A percentile compares a stretch with the other conserved stretches of the same genome.
Evolutionary conservation across 2,888 invertebrate species (phyloP).

Genomic region (Tiliacea aurago): DNA sequence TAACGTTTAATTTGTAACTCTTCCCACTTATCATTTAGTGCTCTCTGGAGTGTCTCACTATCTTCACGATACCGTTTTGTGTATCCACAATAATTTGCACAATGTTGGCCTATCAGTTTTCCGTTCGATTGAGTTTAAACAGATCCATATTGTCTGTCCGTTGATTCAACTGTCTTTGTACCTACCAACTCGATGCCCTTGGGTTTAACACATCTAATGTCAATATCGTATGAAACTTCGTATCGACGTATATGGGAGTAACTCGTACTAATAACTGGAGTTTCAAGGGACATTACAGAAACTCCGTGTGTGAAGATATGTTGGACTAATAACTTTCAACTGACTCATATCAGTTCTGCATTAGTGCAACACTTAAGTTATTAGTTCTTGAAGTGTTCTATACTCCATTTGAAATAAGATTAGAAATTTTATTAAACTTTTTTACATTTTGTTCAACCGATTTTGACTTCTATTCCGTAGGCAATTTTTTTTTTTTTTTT

Average conservation of each 20-base stretch:
- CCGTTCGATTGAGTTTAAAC: slow-evolving; percentile 65
- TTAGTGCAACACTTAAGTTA: slow-evolving; percentile 31
- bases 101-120: slow-evolving; percentile 66
- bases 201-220: slow-evolving; percentile 29
- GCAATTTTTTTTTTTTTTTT: no score
- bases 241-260: slow-evolving; percentile 5
- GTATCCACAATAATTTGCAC: slow-evolving; percentile 37
- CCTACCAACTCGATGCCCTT: slow-evolving; percentile 14
- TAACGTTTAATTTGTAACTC: slow-evolving; percentile 4
- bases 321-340: slow-evolving; percentile 44
- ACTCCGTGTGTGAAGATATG: slow-evolving; percentile 32
- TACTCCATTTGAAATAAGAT: no score
- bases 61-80: slow-evolving; percentile 28
- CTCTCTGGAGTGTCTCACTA: slow-evolving; percentile 28
- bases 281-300: slow-evolving; percentile 46
- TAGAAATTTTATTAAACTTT: no score
- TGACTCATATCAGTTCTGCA: slow-evolving; percentile 29
- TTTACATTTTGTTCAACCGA: no score
- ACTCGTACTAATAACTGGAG: slow-evolving; percentile 50
- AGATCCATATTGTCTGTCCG: slow-evolving; percentile 55
- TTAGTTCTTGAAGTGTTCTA: slow-evolving; percentile 37
- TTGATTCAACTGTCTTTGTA: slow-evolving; percentile 40
- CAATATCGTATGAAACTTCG: slow-evolving; percentile 32
- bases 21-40: slow-evolving; percentile 7
- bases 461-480: no score